Conservation (phyloP, 2,113 vertebrate genomes). For the Pteronura brasiliensis region DNA sequence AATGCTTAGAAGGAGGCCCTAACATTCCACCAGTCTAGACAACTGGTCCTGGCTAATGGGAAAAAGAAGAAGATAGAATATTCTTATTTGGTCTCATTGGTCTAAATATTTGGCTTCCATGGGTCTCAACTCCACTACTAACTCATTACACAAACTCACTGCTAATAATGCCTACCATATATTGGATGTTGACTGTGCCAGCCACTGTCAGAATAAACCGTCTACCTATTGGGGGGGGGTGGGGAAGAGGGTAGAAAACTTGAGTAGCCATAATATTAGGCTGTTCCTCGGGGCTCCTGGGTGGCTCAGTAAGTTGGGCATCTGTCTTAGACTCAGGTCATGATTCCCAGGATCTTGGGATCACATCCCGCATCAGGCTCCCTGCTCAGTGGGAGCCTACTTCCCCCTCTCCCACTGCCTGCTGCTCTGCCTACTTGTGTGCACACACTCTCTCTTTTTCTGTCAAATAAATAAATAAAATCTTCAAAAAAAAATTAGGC, state of each 20-base stretch:
- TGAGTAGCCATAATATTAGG: not conserved
- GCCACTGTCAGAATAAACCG: not conserved
- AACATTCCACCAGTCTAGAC: not conserved
- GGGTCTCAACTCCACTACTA: not conserved
- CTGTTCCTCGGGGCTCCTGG: not conserved
- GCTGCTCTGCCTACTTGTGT: not conserved
- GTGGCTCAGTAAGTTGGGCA: not conserved
- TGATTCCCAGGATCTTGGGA: not conserved
- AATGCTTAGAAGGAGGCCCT: not conserved
- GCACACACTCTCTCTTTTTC: too few species aligned
- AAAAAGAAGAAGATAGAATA: not conserved
- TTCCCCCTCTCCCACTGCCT: not conserved
- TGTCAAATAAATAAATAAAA: not conserved
- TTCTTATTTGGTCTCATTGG: not conserved
- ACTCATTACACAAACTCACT: not conserved
- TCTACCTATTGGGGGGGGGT: not conserved
- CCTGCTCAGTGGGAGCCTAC: too few species aligned
- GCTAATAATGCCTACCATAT: not conserved
- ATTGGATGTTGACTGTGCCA: not conserved
- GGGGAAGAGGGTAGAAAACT: not conserved
- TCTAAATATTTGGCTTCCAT: conserved; percentile 1
- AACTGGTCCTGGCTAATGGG: not conserved
- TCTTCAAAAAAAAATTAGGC: too few species aligned
- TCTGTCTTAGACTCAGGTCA: not conserved
- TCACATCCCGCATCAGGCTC: not conserved